A percentile compares a stretch with the other conserved stretches of the same genome.
Evolutionary conservation across 2,113 vertebrate genomes (phyloP).

Genomic region (Camelus bactrianus): DNA sequence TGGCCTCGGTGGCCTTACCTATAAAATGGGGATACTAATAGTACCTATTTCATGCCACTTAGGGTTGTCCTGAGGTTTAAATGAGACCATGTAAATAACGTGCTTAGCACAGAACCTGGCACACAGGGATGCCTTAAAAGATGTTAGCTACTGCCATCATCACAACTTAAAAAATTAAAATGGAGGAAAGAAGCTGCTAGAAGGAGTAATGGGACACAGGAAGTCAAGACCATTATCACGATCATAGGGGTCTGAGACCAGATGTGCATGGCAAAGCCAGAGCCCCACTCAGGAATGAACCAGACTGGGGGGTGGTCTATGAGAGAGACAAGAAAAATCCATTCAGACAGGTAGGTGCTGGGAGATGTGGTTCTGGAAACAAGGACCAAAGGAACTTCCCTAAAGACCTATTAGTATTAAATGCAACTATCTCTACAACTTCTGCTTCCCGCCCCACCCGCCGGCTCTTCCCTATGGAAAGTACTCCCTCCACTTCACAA

Average conservation of each 20-base stretch:
- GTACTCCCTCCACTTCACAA: background rate
- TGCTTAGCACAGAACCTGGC: background rate
- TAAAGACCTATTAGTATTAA: background rate
- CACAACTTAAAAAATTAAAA: conserved; percentile 11
- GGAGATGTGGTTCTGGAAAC: background rate
- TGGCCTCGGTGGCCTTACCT: background rate
- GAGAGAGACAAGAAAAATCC: background rate
- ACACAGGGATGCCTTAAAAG: background rate
- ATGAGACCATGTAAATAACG: background rate
- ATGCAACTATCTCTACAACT: background rate
- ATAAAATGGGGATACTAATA: background rate
- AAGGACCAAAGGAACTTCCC: background rate
- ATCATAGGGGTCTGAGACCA: background rate
- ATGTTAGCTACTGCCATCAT: background rate
- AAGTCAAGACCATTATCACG: background rate
- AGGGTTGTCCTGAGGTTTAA: background rate
- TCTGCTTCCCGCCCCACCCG: background rate
- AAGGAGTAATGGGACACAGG: background rate
- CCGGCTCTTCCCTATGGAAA: background rate
- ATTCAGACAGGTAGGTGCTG: background rate
- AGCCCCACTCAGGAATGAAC: background rate
- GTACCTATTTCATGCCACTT: background rate
- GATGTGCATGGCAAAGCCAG: background rate
- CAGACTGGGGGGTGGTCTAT: background rate
- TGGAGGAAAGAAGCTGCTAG: background rate